Evolutionary conservation across 2,113 vertebrate genomes (phyloP).

Genomic region (Takifugu bimaculatus): DNA sequence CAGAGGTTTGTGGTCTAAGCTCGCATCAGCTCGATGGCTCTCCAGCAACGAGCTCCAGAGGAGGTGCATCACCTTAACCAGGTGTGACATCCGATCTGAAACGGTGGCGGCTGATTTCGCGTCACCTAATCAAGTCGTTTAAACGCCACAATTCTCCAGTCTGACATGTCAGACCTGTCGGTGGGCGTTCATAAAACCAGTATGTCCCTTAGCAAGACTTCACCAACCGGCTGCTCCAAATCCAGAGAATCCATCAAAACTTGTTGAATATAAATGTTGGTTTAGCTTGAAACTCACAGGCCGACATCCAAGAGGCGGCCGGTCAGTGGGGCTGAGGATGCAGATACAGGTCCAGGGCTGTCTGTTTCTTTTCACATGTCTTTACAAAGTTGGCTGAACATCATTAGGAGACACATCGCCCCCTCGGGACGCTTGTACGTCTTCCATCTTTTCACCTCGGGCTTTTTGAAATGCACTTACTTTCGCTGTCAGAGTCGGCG

Average conservation of each 20-base stretch:
- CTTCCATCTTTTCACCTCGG: constrained; percentile 1
- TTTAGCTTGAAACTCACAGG: background rate
- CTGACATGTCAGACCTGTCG: no score
- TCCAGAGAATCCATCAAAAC: no score
- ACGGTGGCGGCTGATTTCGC: constrained; percentile 26
- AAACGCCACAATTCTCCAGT: no score
- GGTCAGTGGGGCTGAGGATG: constrained; percentile 11
- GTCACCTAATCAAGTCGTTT: background rate
- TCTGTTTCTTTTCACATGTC: constrained; percentile 7
- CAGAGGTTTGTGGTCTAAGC: constrained; percentile 10
- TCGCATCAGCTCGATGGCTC: constrained; percentile 6
- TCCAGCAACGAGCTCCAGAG: background rate
- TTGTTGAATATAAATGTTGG: background rate
- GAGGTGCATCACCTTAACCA: constrained; percentile 1
- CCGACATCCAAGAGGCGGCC: constrained; percentile 1
- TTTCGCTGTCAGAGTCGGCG: constrained; percentile 4
- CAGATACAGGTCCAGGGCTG: constrained; percentile 3
- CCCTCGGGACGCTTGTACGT: constrained; percentile 14
- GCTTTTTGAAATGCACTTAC: background rate
- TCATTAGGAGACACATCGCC: constrained; percentile 14
- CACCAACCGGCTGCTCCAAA: no score
- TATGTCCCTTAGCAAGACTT: no score
- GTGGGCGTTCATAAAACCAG: no score
- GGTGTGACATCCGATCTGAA: background rate
- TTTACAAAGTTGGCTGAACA: constrained; percentile 13